Evolutionary conservation across 2,888 invertebrate species (phyloP), one percentile per base, ranked within the genome.

Genomic region (Zhuqinia jingwanae): DNA sequence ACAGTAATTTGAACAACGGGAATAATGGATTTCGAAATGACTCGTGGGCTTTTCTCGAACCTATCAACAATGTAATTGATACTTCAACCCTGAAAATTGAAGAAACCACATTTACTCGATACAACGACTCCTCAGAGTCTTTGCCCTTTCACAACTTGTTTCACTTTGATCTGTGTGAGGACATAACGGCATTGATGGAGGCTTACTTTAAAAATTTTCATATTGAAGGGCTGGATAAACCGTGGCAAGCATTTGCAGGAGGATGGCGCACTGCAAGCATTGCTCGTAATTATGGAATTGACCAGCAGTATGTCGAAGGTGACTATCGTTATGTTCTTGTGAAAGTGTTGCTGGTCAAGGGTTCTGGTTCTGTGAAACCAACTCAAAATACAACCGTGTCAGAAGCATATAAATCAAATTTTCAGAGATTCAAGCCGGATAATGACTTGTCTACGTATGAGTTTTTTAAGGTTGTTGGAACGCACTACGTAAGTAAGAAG

Each of bases 91-190:
- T 89, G 25, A 68, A 76, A 50, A 56, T 83, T 45, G 87, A 88
- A 15, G 88, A 88, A 50, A 42, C 65, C 11, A 60, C 58, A 0
- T 85, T 85, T 27, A 70, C 60, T 0, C 50, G 82, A 6, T 11
- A 73, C 15, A 63, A 78, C 11, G 85, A 70, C 2, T 53, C 76
- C 2, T 53, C 76, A n/a, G 50, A 60, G n/a, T 45, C 81, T 3
- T 22, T 85, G 2, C 89, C 88, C 0, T 70, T 89, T 30, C 88
- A 88, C 20, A 89, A 97, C 15, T 96, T 97, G 92, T 97, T 97
- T 93, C 97, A 97, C 92, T 96, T 97, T 96, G 97, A 97, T 92
- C 96, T 97, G 93, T 97, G 97, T 93, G 97, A 97, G 93, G 97
- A 97, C 93, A 93, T 96, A 90, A 94, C 95, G 89, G 97, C 97